Conservation (phyloP, 2,797 vertebrate species). For the Mormyrus hasselquistii region DNA sequence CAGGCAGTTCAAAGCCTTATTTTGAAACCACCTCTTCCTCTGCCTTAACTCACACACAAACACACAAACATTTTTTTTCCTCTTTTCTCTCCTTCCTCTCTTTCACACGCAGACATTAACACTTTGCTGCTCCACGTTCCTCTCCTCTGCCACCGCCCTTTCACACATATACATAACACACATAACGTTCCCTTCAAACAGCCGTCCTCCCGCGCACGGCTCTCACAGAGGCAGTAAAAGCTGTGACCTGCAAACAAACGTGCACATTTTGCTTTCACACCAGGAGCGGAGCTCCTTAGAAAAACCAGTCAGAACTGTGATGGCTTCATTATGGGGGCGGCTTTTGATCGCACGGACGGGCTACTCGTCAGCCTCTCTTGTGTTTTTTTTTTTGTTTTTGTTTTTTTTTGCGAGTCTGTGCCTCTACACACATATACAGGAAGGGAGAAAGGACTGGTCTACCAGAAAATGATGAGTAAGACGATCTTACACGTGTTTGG, state of each 20-base stretch:
- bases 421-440: background rate
- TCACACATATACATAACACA: constrained; percentile 16
- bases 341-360: background rate
- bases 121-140: constrained; percentile 12
- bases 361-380: background rate
- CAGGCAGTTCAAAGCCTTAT: constrained; percentile 56
- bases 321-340: background rate
- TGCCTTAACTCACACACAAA: constrained; percentile 38
- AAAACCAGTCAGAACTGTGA: background rate
- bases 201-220: constrained; percentile 27
- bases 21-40: constrained; percentile 54
- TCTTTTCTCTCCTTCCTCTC: constrained; percentile 8
- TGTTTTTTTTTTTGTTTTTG: background rate
- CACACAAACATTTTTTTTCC: constrained; percentile 31
- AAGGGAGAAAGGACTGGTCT: background rate
- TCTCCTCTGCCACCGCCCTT: background rate
- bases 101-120: constrained; percentile 12
- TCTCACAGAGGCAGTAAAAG: constrained; percentile 31
- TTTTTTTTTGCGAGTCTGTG: background rate
- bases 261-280: background rate
- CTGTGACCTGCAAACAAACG: constrained; percentile 45
- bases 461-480: background rate
- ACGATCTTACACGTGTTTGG: background rate
- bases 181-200: constrained; percentile 7
- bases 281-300: background rate